Conservation (phyloP, 2,113 vertebrate genomes). For the Tretioscincus oriximinensis region DNA sequence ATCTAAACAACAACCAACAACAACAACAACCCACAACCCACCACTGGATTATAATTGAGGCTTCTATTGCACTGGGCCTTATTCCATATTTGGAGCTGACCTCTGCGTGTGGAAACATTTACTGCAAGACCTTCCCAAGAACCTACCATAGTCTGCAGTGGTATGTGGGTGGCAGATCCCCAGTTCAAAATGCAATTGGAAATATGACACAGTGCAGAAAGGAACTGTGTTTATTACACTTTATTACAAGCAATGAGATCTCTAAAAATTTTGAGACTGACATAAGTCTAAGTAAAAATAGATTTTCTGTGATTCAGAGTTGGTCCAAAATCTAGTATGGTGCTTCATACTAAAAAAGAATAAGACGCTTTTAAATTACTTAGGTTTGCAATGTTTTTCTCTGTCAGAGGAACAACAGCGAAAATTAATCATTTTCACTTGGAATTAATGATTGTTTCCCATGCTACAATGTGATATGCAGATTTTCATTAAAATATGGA, state of each 20-base stretch:
- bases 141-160: too few relatives aligned
- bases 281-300: not conserved
- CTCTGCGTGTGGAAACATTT: too few relatives aligned
- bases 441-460: constrained; percentile 26
- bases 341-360: not conserved
- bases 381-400: constrained; percentile 4
- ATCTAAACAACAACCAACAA: too few relatives aligned
- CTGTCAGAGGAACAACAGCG: constrained; percentile 9
- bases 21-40: too few relatives aligned
- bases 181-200: too few relatives aligned
- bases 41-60: too few relatives aligned
- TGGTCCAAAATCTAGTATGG: not conserved
- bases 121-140: too few relatives aligned
- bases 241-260: not conserved
- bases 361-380: not conserved
- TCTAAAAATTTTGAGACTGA: not conserved
- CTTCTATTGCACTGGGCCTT: too few relatives aligned
- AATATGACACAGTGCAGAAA: too few relatives aligned
- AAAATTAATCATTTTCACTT: constrained; percentile 35
- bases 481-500: constrained; percentile 21
- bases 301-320: not conserved
- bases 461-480: constrained; percentile 16
- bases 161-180: too few relatives aligned
- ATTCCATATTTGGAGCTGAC: too few relatives aligned
- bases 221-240: not conserved